A percentile compares a stretch with the other conserved stretches of the same genome.
Conservation (phyloP, 2,113 vertebrate genomes). For the Cyphomyrus discorhynchus region DNA sequence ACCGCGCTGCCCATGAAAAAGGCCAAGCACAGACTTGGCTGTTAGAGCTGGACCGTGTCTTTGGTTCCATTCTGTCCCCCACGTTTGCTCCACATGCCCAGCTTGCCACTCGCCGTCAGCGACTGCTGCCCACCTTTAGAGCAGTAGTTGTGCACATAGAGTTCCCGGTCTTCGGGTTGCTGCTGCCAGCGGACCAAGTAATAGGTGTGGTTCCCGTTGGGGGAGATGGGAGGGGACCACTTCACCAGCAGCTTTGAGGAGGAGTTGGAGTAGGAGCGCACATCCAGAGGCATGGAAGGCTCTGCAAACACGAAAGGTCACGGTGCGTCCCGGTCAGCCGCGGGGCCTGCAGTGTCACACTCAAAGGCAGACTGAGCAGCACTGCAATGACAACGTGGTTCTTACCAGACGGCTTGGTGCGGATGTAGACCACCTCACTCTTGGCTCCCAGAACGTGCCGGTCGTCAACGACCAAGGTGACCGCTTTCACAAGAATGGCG, state of each 20-base stretch:
- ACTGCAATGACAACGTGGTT: no score
- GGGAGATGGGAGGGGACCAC: constrained; percentile 83
- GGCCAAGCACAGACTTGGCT: background rate
- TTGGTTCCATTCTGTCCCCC: background rate
- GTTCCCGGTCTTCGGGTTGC: constrained; percentile 83
- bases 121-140: constrained; percentile 73
- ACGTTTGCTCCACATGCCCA: background rate
- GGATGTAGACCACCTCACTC: constrained; percentile 90
- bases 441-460: constrained; percentile 83
- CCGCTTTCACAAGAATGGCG: constrained; percentile 88
- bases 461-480: constrained; percentile 84
- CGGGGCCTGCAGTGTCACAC: background rate
- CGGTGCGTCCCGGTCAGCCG: background rate
- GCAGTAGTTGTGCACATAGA: constrained; percentile 95
- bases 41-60: background rate
- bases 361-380: background rate
- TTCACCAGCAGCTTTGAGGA: constrained; percentile 86
- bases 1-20: no score
- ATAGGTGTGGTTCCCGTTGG: constrained; percentile 89
- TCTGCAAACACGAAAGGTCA: constrained; percentile 48
- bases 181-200: constrained; percentile 95
- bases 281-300: constrained; percentile 86
- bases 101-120: background rate
- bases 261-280: constrained; percentile 86
- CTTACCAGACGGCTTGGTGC: constrained; percentile 87